These are phyloP conservation scores for Cirrhinus molitorella DNA, from an alignment of 2,797 vertebrate genomes.

Conservation along the genomic window DNA sequence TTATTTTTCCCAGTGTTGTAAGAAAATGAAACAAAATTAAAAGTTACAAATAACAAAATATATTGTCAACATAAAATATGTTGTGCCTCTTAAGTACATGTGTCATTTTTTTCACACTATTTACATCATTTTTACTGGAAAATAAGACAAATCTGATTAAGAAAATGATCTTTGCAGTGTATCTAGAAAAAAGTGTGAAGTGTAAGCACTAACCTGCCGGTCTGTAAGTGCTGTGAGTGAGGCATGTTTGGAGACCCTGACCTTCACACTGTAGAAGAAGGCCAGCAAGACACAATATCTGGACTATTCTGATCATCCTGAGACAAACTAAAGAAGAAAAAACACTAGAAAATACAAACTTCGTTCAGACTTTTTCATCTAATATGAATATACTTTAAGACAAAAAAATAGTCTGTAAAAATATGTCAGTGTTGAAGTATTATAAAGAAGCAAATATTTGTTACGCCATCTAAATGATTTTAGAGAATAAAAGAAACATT, in stretches of 20 bases:
- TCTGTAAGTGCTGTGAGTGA: conserved; percentile 54
- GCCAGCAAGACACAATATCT: conserved; percentile 69
- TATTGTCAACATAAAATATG: too few species aligned
- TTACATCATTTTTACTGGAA: not conserved
- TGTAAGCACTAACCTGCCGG: conserved; percentile 68
- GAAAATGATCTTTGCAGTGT: not conserved
- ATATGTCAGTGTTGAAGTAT: not conserved
- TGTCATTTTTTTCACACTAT: not conserved
- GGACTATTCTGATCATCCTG: conserved; percentile 68
- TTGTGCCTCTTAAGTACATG: not conserved
- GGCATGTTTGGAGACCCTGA: conserved; percentile 57
- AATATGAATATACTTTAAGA: not conserved
- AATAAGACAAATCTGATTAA: not conserved
- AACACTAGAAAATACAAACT: not conserved
- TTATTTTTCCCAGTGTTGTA: not conserved
- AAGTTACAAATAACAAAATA: not conserved
- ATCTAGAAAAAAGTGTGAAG: not conserved
- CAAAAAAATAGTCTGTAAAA: not conserved
- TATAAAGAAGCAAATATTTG: not conserved
- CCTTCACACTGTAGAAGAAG: conserved; percentile 69
- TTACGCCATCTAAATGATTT: not conserved
- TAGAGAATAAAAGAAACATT: not conserved
- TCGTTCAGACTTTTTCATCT: not conserved
- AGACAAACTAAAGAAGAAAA: conserved; percentile 39
- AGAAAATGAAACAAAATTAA: not conserved